Base-by-base conservation (phyloP, 2,113 vertebrate genomes). In the Mormyrus lacerda region DNA sequence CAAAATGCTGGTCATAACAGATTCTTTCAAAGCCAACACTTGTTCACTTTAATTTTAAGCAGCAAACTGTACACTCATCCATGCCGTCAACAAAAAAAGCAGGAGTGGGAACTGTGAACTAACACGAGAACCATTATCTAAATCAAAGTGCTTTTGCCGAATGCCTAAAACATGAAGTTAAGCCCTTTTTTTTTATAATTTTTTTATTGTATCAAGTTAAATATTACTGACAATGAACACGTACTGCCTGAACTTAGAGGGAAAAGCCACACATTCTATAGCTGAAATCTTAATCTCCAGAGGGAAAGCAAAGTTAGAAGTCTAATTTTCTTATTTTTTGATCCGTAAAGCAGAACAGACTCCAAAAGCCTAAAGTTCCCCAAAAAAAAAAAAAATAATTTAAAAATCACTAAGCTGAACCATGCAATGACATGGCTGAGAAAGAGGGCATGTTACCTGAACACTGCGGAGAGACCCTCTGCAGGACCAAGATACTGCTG, bases 1-100 rank as follows among this genome's bases (percentile, higher is more conserved):
- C 79, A 82, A 27, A 88, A 88, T 47, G 31, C 27, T 45, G 35
- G 51, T 88, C 65, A 39, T 39, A n/a, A 88, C 44, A 73, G 87
- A 79, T 79, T 79, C 88, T 79, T 79, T 88, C 47, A 42, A 69
- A 58, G 87, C 11, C 44, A 50, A 44, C 3, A 24, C 21, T 48
- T 45, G 7, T 44, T 50, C n/a, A 76, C 69, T 73, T 61, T 27
- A 44, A 50, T 42, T 50, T 45, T 24, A 48, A 47, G 44, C 87
- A 19, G 44, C 65, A 48, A 15, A 50, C 45, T 47, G 35, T 88
- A 88, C 88, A 79, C 65, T 73, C 47, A 13, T 51, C 69, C 17
- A 79, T 47, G 44, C 45, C 7, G 3, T 51, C 31, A 50, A n/a
- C 17, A n/a, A 58, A 27, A 24, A 48, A 48, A 15, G 24, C 15